Evolutionary conservation across 2,888 invertebrate species (phyloP).

Genomic region (Plebejus melissa): DNA sequence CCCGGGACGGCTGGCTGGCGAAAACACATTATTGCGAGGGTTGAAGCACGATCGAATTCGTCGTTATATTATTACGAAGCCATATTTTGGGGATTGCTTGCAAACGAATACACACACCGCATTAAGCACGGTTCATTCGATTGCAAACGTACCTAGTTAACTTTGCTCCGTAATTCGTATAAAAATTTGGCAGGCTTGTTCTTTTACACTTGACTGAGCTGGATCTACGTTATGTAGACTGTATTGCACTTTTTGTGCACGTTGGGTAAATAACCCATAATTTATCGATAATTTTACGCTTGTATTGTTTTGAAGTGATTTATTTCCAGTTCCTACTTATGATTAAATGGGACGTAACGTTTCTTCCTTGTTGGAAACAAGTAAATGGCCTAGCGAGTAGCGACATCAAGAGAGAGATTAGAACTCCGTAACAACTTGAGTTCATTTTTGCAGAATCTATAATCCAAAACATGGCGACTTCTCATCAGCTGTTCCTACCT

Average conservation of each 20-base stretch:
- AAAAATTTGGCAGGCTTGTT: not conserved
- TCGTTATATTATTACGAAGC: slow-evolving; percentile 58
- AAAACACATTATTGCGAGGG: slow-evolving; percentile 57
- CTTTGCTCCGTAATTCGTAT: not conserved
- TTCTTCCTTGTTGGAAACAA: not conserved
- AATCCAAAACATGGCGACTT: not conserved
- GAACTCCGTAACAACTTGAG: not conserved
- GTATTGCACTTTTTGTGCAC: not conserved
- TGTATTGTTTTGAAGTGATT: slow-evolving; percentile 11
- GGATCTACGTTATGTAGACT: not conserved
- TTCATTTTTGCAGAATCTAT: not conserved
- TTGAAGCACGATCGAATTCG: slow-evolving; percentile 45
- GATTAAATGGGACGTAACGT: slow-evolving; percentile 21
- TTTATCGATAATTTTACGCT: slow-evolving; percentile 19
- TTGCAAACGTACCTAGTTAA: not conserved
- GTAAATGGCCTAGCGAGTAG: not conserved
- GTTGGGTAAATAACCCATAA: slow-evolving; percentile 10
- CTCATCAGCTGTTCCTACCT: not conserved
- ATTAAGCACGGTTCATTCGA: not conserved
- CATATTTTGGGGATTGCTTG: slow-evolving; percentile 45
- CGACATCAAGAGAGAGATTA: not conserved
- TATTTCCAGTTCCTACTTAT: slow-evolving; percentile 6
- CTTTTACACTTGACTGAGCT: not conserved
- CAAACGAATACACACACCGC: slow-evolving; percentile 35
- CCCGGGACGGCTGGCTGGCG: slow-evolving; percentile 42